Conservation (phyloP, 2,113 vertebrate species). For the Apodemus speciosus region DNA sequence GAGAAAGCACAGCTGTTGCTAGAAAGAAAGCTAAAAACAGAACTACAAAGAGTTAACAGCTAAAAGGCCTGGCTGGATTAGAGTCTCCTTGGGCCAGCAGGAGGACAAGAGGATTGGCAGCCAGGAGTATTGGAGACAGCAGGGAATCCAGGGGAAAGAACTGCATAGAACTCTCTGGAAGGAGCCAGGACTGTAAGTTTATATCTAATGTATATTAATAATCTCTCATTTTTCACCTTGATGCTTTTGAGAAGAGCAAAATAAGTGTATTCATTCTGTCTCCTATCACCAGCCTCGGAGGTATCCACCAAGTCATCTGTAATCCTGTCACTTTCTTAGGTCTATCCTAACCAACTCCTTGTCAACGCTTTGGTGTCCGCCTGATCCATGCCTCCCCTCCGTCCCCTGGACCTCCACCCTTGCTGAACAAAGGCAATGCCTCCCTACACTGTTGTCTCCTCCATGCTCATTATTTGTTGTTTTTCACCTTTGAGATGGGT, state of each 20-base stretch:
- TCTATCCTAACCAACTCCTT: background rate
- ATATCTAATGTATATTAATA: constrained; percentile 16
- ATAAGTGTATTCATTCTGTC: constrained; percentile 34
- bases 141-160: constrained; percentile 22
- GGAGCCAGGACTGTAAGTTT: constrained; percentile 69
- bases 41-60: constrained; percentile 71
- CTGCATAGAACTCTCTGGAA: background rate
- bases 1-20: background rate
- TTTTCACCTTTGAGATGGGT: background rate
- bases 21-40: background rate
- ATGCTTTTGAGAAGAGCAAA: constrained; percentile 7
- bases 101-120: constrained; percentile 57
- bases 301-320: background rate
- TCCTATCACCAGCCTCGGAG: background rate
- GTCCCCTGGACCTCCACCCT: background rate
- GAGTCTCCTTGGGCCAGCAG: constrained; percentile 14
- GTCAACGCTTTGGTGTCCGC: background rate
- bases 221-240: background rate
- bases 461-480: too few relatives aligned
- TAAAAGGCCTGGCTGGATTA: constrained; percentile 60
- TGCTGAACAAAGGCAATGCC: too few relatives aligned
- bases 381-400: background rate
- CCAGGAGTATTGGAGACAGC: background rate
- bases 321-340: background rate
- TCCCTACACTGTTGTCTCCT: rapidly evolving